These are phyloP conservation scores for Lytechinus pictus DNA, from an alignment of 35 echinoderm and acorn worm species.

Conservation along the genomic window DNA sequence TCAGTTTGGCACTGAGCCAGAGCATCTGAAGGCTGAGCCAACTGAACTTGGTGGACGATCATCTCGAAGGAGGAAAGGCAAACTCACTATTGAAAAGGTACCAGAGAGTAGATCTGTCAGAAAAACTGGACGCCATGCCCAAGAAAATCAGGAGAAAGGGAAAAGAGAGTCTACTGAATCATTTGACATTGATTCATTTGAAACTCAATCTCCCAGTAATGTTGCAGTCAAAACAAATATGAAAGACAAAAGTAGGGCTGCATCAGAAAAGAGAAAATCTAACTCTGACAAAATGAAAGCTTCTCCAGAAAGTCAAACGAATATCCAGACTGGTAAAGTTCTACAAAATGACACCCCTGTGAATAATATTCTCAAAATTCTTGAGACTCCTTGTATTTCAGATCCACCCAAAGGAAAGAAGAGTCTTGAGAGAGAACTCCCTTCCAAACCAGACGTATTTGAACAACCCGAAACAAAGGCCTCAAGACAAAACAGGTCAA, in stretches of 20 bases:
- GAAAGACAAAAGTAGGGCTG: background rate
- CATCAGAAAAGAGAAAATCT: background rate
- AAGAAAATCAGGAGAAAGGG: background rate
- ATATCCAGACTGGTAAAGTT: background rate
- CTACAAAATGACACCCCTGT: background rate
- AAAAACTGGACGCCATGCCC: background rate
- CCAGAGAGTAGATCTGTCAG: background rate
- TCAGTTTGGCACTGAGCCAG: constrained; percentile 71
- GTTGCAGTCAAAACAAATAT: background rate
- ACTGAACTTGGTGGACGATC: background rate
- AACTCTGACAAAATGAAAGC: background rate
- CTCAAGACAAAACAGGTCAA: background rate
- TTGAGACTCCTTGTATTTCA: background rate
- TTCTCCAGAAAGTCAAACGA: background rate
- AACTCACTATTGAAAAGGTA: background rate
- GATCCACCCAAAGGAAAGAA: background rate
- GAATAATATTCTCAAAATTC: background rate
- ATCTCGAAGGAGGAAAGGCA: constrained; percentile 12
- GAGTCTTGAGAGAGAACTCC: background rate
- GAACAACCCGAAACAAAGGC: background rate
- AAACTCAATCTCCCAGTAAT: background rate
- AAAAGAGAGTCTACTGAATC: background rate
- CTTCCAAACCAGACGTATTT: background rate
- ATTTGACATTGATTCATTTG: background rate
- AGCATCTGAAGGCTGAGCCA: constrained; percentile 30